A percentile compares a stretch with the other conserved stretches of the same genome.
These are phyloP conservation scores for Beaufortia kweichowensis DNA, from an alignment of 2,113 vertebrate species.

Conservation along the genomic window DNA sequence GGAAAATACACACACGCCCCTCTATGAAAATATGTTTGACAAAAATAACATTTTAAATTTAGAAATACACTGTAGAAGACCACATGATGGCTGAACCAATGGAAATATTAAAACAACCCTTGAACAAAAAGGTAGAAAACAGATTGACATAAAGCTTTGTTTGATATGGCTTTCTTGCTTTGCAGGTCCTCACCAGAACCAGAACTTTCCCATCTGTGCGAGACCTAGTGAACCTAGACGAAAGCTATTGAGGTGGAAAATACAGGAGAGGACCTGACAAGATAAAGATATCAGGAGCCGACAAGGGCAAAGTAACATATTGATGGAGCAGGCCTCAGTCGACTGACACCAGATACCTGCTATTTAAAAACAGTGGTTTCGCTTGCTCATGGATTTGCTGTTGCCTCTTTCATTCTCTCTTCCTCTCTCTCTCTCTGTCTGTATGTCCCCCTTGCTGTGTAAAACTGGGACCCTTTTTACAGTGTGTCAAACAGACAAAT, in stretches of 20 bases:
- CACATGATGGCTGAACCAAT: constrained; percentile 59
- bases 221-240: constrained; percentile 61
- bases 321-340: constrained; percentile 71
- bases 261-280: constrained; percentile 71
- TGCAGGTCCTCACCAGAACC: constrained; percentile 52
- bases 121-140: constrained; percentile 60
- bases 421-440: constrained; percentile 21
- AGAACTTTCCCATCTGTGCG: constrained; percentile 65
- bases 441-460: constrained; percentile 30
- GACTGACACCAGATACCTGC: constrained; percentile 76
- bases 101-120: constrained; percentile 67
- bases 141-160: constrained; percentile 64
- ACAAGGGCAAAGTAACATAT: constrained; percentile 78
- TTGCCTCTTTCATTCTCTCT: constrained; percentile 37
- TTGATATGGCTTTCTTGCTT: constrained; percentile 43
- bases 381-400: constrained; percentile 76
- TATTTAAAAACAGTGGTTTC: constrained; percentile 79
- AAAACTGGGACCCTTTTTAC: constrained; percentile 66
- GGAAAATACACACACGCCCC: constrained; percentile 23
- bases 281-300: constrained; percentile 76
- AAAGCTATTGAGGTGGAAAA: constrained; percentile 73
- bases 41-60: not conserved
- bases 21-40: constrained; percentile 8
- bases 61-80: constrained; percentile 32
- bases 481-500: constrained; percentile 71